Percentiles rank a stretch among this genome's conserved stretches.
Evolutionary conservation across 2,888 invertebrate species (phyloP).

Genomic region (Steromphala cineraria): DNA sequence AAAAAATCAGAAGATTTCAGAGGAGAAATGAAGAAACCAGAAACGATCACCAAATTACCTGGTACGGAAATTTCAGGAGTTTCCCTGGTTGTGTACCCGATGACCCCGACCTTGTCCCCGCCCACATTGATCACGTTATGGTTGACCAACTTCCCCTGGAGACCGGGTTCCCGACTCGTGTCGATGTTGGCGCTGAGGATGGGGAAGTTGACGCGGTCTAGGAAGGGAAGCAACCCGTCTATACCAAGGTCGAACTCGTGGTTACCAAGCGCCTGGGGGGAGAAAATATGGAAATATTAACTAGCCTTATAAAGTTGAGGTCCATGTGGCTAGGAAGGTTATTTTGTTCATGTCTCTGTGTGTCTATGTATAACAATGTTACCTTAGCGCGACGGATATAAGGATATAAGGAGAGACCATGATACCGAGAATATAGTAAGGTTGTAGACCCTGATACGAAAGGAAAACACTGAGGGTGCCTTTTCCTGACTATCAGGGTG

Average conservation of each 20-base stretch:
- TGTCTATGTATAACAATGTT: no score
- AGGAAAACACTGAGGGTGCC: no score
- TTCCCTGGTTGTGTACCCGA: constrained; percentile 91
- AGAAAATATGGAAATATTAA: neutral
- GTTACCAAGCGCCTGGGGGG: constrained; percentile 88
- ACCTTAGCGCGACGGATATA: no score
- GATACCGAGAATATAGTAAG: no score
- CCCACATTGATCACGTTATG: constrained; percentile 82
- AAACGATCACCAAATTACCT: constrained; percentile 35
- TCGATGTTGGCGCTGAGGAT: constrained; percentile 87
- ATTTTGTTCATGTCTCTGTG: no score
- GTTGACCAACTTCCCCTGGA: constrained; percentile 80
- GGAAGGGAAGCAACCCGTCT: constrained; percentile 84
- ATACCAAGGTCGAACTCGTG: constrained; percentile 93
- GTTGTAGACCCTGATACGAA: no score
- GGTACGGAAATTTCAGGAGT: constrained; percentile 77
- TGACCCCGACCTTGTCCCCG: constrained; percentile 85
- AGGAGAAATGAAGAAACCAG: no score
- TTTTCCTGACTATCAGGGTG: no score
- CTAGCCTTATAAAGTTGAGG: no score
- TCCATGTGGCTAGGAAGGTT: no score
- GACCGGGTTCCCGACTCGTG: constrained; percentile 80
- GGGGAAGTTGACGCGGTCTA: constrained; percentile 83
- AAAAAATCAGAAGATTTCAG: no score
- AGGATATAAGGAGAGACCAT: no score